Conservation (phyloP, 1,140 invertebrate species). For the Diabrotica undecimpunctata region DNA sequence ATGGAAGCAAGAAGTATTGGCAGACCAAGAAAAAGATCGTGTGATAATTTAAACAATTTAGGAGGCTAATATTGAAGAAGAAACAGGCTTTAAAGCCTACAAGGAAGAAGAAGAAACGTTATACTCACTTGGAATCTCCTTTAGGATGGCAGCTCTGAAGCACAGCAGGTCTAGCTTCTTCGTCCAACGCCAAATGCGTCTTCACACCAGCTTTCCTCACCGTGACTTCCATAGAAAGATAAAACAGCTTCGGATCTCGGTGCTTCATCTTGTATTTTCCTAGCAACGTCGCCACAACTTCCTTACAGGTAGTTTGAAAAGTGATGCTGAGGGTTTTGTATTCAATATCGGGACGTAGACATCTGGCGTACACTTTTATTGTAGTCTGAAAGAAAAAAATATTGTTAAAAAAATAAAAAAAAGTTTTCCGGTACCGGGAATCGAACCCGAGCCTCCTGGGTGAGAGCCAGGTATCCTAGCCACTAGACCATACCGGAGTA, state of each 20-base stretch:
- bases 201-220: conserved; percentile 75
- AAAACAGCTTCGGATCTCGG: conserved; percentile 87
- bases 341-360: conserved; percentile 84
- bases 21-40: no score
- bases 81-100: no score
- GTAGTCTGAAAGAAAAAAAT: conserved; percentile 69
- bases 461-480: conserved; percentile 41
- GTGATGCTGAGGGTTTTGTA: conserved; percentile 88
- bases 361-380: conserved; percentile 85
- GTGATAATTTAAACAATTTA: no score
- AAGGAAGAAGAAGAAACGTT: no score
- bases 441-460: conserved; percentile 41
- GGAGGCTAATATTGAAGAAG: no score
- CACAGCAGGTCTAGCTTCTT: conserved; percentile 82
- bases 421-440: conserved; percentile 37
- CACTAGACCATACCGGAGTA: conserved; percentile 38
- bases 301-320: conserved; percentile 78
- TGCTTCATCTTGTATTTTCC: conserved; percentile 89
- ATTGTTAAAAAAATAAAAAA: conserved; percentile 12
- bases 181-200: conserved; percentile 79
- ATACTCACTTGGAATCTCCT: conserved; percentile 78
- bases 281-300: conserved; percentile 79
- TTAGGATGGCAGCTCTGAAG: conserved; percentile 86
- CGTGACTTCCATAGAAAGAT: conserved; percentile 88
- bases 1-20: no score